Evolutionary conservation across 2,888 invertebrate genomes (phyloP).

Genomic region (Tetranychus truncatus): DNA sequence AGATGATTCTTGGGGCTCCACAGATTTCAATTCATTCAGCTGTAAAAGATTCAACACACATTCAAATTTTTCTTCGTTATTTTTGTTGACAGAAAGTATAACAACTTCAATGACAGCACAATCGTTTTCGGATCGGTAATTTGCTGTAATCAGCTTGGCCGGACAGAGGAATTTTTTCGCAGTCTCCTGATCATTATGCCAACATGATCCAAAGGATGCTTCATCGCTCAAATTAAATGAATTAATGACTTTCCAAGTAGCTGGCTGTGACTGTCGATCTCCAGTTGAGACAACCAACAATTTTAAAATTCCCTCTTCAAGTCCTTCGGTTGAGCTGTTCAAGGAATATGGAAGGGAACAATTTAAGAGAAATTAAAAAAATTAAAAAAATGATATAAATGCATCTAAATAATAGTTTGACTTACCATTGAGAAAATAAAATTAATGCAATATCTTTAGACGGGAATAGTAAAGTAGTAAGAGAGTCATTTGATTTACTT

Average conservation of each 20-base stretch:
- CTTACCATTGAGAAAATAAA: constrained; percentile 6
- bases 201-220: not conserved
- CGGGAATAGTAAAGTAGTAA: not conserved
- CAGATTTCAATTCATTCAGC: not conserved
- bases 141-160: not conserved
- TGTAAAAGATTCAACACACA: not conserved
- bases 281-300: not conserved
- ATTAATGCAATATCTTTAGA: not conserved
- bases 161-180: not conserved
- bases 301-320: not conserved
- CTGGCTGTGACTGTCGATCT: not conserved
- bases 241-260: not conserved
- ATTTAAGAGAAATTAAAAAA: not conserved
- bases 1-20: not conserved
- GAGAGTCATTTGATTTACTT: not conserved
- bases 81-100: not conserved
- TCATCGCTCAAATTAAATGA: not conserved
- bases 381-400: not conserved
- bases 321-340: not conserved
- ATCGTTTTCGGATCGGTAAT: not conserved
- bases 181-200: not conserved
- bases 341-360: no score
- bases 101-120: not conserved
- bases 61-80: constrained; percentile 1
- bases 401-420: not conserved